Evolutionary conservation across 35 echinoderm and acorn worm species (phyloP).

Genomic region (Ophioderma brevispina): DNA sequence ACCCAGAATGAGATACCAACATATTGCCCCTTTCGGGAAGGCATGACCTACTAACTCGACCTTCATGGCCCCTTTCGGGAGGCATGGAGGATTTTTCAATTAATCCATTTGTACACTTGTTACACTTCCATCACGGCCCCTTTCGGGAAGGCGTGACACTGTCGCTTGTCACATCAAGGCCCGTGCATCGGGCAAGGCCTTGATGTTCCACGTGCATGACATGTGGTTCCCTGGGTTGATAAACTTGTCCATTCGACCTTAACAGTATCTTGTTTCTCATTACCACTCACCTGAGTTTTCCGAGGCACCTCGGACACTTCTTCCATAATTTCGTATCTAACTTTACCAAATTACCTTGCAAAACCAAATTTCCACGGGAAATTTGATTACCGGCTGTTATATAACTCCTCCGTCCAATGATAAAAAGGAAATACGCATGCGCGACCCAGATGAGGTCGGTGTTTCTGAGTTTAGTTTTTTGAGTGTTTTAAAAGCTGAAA

Average conservation of each 20-base stretch:
- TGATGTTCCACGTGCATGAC: not conserved
- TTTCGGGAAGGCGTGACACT: not conserved
- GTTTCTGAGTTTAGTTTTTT: not conserved
- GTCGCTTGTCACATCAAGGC: not conserved
- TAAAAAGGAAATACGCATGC: not conserved
- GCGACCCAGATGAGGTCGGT: not conserved
- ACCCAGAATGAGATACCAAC: not conserved
- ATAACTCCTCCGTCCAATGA: too few species aligned
- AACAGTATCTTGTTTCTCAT: not conserved
- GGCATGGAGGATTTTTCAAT: not conserved
- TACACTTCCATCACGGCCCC: not conserved
- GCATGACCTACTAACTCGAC: not conserved
- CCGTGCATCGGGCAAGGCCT: not conserved
- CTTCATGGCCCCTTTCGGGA: not conserved
- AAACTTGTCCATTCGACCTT: not conserved
- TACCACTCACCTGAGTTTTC: not conserved
- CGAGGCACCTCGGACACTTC: too few species aligned
- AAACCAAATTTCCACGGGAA: not conserved
- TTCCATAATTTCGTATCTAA: not conserved
- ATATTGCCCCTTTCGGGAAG: not conserved
- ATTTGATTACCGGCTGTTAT: not conserved
- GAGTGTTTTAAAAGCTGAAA: not conserved
- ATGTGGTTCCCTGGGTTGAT: not conserved
- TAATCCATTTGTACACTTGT: too few species aligned
- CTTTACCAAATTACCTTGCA: not conserved